These are phyloP conservation scores for Alca torda DNA, from an alignment of 2,797 vertebrate genomes.

Conservation along the genomic window DNA sequence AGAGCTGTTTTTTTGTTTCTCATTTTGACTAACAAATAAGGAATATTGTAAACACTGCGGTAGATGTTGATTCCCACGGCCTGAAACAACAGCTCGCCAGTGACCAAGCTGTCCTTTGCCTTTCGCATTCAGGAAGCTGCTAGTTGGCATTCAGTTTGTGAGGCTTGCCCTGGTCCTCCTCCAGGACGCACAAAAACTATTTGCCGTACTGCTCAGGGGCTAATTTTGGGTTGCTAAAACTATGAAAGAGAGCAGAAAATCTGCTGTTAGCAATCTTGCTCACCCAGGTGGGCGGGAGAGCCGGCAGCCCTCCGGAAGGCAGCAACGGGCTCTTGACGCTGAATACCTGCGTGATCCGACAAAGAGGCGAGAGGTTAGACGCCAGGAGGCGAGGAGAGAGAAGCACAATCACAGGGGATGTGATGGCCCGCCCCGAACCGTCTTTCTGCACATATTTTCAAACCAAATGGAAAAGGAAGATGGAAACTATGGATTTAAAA, in stretches of 20 bases:
- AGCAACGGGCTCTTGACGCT: slow-evolving; percentile 72
- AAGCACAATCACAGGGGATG: fast-evolving
- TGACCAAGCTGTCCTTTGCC: background rate
- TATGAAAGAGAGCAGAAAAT: background rate
- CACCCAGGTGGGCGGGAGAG: slow-evolving; percentile 77
- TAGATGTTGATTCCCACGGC: background rate
- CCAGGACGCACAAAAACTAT: background rate
- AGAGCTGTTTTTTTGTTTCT: background rate
- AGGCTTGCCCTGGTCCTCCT: background rate
- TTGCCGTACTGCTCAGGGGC: background rate
- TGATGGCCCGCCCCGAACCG: background rate
- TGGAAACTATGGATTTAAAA: background rate
- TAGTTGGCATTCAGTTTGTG: background rate
- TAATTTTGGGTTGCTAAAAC: background rate
- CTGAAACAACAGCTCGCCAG: background rate
- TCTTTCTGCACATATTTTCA: background rate
- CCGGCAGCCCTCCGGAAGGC: slow-evolving; percentile 73
- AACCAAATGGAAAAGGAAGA: background rate
- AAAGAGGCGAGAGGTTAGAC: background rate
- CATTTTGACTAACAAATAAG: background rate
- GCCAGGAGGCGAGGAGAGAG: background rate
- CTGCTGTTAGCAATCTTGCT: slow-evolving; percentile 46
- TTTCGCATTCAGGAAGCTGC: background rate
- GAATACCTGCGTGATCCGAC: slow-evolving; percentile 65
- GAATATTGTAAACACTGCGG: background rate